Conservation (phyloP, 2,113 vertebrate genomes). For the Pontoporia blainvillei region DNA sequence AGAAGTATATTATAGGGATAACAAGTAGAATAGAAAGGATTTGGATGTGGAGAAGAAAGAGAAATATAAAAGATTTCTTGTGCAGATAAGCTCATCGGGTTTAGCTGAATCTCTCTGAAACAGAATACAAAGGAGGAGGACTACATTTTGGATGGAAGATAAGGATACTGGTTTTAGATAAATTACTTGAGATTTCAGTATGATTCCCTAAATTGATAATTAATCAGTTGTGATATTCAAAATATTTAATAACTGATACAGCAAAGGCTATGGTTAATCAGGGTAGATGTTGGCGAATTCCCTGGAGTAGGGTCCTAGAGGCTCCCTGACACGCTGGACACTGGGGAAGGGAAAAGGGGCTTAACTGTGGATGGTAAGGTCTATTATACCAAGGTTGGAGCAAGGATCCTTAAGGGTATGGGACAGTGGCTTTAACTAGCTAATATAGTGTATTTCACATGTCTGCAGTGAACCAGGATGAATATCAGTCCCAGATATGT, state of each 20-base stretch:
- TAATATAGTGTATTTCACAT: neutral
- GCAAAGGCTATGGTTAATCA: neutral
- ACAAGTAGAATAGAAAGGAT: neutral
- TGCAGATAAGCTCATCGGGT: neutral
- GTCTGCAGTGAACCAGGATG: neutral
- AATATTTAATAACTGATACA: neutral
- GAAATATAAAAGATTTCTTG: neutral
- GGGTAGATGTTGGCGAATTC: neutral
- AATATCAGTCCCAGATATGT: neutral
- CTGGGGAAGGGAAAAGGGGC: neutral
- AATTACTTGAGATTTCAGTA: neutral
- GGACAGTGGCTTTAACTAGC: neutral
- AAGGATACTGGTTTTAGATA: neutral
- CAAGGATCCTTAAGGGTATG: neutral
- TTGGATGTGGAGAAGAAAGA: neutral
- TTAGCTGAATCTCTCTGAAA: neutral
- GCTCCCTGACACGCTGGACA: too few species aligned
- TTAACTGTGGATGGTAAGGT: rapidly evolving
- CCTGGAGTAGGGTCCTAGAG: neutral
- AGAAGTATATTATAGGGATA: neutral
- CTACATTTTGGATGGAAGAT: neutral
- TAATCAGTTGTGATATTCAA: neutral
- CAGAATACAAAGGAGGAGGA: neutral
- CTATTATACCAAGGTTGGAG: neutral
- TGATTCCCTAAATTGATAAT: neutral